Evolutionary conservation across 2,797 vertebrate species (phyloP).

Genomic region (Cynopterus sphinx): DNA sequence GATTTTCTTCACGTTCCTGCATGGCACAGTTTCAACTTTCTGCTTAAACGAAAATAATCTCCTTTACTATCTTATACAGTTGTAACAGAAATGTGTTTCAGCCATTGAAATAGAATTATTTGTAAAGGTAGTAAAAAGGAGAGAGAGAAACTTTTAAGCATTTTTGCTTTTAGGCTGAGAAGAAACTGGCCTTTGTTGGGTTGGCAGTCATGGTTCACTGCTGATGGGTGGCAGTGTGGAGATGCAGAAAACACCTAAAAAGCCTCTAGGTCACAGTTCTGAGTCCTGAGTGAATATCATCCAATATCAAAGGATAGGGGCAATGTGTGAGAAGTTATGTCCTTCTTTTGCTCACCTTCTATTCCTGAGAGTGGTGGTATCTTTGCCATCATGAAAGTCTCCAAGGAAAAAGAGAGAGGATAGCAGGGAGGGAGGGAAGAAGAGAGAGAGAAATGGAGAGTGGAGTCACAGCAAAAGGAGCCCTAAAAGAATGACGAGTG

Average conservation of each 20-base stretch:
- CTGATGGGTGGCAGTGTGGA: slow-evolving; percentile 62
- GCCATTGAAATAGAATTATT: slow-evolving; percentile 8
- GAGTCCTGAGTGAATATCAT: neutral
- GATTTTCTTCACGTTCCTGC: neutral
- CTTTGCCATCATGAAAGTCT: neutral
- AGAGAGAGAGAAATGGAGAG: neutral
- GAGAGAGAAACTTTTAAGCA: neutral
- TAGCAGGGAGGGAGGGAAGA: neutral
- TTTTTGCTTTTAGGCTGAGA: neutral
- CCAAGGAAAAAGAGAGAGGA: neutral
- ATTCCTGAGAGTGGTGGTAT: neutral
- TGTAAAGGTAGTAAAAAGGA: neutral
- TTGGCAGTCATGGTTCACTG: neutral
- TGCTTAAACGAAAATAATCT: neutral
- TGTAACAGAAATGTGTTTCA: neutral
- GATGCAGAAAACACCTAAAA: neutral
- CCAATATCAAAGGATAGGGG: neutral
- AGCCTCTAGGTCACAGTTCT: neutral
- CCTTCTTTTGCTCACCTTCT: neutral
- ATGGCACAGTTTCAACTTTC: neutral
- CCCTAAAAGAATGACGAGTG: neutral
- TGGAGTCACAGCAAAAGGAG: neutral
- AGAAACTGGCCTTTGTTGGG: neutral
- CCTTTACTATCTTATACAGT: neutral
- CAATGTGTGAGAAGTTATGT: neutral